These are phyloP conservation scores for Drosophila seguyi DNA, from an alignment of 1,140 invertebrate species.

Conservation along the genomic window DNA sequence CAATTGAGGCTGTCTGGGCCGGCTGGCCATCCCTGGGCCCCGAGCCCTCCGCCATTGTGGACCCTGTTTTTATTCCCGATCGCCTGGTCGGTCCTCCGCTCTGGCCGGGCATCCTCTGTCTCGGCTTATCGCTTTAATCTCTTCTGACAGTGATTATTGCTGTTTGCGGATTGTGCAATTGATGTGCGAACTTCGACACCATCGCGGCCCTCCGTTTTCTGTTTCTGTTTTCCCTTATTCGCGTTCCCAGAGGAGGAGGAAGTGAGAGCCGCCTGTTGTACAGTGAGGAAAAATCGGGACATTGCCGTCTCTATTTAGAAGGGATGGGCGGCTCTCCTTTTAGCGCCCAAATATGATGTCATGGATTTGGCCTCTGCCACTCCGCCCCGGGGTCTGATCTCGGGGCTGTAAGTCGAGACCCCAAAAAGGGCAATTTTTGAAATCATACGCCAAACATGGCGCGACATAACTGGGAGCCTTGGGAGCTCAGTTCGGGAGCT, in stretches of 20 bases:
- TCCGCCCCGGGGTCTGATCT: background rate
- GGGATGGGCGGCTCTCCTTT: constrained; percentile 76
- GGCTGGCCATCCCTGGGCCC: constrained; percentile 26
- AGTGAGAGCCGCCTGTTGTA: background rate
- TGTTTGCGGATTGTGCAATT: constrained; percentile 83
- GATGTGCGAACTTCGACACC: constrained; percentile 83
- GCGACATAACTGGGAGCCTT: constrained; percentile 75
- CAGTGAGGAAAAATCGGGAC: constrained; percentile 43
- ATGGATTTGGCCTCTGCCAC: constrained; percentile 55
- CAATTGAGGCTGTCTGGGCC: constrained; percentile 67
- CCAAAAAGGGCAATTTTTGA: constrained; percentile 84
- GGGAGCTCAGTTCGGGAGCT: constrained; percentile 32
- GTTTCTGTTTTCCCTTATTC: constrained; percentile 16
- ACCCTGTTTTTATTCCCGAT: constrained; percentile 26
- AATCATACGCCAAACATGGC: constrained; percentile 83
- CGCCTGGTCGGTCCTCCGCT: constrained; percentile 30
- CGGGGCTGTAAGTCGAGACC: constrained; percentile 76
- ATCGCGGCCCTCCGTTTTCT: constrained; percentile 19
- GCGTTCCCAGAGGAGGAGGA: constrained; percentile 4
- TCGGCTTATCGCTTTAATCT: constrained; percentile 83
- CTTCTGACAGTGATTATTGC: constrained; percentile 83
- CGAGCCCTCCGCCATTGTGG: constrained; percentile 12
- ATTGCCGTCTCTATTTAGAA: constrained; percentile 77
- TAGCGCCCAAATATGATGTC: constrained; percentile 84
- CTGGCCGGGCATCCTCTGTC: constrained; percentile 51